These are phyloP conservation scores for Haliclona indistincta DNA, from an alignment of 37 sponge, comb jelly and placozoan species.

Conservation along the genomic window DNA sequence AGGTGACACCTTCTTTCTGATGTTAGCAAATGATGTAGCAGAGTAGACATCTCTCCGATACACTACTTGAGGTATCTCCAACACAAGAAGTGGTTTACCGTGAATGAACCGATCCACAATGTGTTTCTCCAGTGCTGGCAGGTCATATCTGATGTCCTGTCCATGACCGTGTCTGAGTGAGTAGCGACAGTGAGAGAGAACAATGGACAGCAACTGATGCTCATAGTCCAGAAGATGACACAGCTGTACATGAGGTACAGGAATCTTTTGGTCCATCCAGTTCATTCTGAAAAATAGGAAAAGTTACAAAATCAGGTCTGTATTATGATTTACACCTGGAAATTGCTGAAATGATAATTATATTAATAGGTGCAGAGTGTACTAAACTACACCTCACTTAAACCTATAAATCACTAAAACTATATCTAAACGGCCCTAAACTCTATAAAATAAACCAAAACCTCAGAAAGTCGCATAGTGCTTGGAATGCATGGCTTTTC, in stretches of 20 bases:
- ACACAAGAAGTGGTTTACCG: conserved; percentile 61
- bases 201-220: conserved; percentile 55
- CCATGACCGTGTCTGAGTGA: conserved; percentile 73
- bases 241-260: conserved; percentile 50
- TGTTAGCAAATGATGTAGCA: conserved; percentile 43
- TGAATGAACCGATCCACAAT: conserved; percentile 76
- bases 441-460: no score
- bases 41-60: conserved; percentile 55
- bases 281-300: not conserved
- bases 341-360: no score
- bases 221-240: conserved; percentile 77
- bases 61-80: conserved; percentile 63
- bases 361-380: no score
- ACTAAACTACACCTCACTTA: no score
- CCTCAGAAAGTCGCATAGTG: no score
- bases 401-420: no score
- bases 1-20: conserved; percentile 52
- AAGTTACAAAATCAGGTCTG: no score
- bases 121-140: conserved; percentile 80
- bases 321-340: no score
- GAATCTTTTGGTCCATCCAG: conserved; percentile 45
- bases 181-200: conserved; percentile 82
- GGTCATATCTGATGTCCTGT: conserved; percentile 65
- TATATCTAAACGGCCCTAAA: no score
- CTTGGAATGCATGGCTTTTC: no score